Percentiles rank a stretch among this genome's conserved stretches.
phyloP scores from a whole-genome alignment of 2,113 vertebrate species.

The Ctenodactylus gundi region DNA sequence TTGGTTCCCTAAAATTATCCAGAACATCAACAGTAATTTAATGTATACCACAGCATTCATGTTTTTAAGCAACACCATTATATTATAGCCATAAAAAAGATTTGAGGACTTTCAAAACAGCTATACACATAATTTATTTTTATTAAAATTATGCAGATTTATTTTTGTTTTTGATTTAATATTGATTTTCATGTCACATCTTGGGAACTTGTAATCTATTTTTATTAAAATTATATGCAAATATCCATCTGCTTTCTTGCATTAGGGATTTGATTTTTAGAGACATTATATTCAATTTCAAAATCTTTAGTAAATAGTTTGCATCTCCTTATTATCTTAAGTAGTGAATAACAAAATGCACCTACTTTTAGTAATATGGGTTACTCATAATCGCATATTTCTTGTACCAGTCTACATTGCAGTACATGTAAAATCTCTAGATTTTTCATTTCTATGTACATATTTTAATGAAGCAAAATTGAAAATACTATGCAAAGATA shows the following conservation, averaged over 20 bases:
- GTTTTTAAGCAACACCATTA: constrained; percentile 32
- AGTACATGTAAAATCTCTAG: not conserved
- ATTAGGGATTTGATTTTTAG: constrained; percentile 32
- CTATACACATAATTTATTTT: not conserved
- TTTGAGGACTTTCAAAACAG: not conserved
- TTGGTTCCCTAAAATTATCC: not conserved
- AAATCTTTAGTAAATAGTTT: constrained; percentile 36
- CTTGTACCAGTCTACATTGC: not conserved
- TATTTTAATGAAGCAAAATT: not conserved
- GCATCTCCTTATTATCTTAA: not conserved
- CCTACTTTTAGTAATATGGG: not conserved
- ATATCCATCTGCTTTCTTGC: constrained; percentile 53
- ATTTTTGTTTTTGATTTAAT: constrained; percentile 13
- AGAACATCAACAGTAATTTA: not conserved
- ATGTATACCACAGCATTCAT: not conserved
- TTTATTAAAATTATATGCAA: constrained; percentile 70
- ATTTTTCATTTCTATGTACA: not conserved
- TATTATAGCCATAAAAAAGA: too few species aligned
- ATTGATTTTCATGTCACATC: not conserved
- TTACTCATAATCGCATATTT: not conserved
- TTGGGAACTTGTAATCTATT: constrained; percentile 34
- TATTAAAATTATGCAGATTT: not conserved
- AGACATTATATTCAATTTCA: constrained; percentile 40
- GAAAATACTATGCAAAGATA: not conserved
- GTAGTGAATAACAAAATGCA: not conserved